Conservation (phyloP, 1,140 invertebrate species). For the Drosophila ficusphila region DNA sequence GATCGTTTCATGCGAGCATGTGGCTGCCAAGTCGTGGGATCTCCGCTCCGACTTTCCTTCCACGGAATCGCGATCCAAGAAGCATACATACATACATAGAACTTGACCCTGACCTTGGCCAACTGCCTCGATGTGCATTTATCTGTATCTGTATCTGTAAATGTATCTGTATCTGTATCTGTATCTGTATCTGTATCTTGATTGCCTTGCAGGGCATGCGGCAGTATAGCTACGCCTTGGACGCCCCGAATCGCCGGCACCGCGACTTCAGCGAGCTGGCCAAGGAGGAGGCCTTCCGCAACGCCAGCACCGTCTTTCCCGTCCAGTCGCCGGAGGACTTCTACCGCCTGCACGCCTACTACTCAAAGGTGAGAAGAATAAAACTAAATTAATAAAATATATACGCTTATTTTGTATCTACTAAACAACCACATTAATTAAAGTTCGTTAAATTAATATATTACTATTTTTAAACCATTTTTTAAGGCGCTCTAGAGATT, state of each 20-base stretch:
- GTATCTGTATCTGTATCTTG: slow-evolving; percentile 6
- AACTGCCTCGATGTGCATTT: neutral
- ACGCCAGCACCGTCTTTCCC: slow-evolving; percentile 88
- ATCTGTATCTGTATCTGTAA: neutral
- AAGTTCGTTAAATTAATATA: no score
- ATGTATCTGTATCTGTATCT: neutral
- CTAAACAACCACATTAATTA: no score
- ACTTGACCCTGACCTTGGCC: slow-evolving; percentile 20
- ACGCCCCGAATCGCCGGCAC: slow-evolving; percentile 85
- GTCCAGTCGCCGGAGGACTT: slow-evolving; percentile 87
- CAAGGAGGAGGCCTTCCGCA: slow-evolving; percentile 85
- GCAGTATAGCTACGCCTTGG: slow-evolving; percentile 85
- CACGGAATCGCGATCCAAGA: slow-evolving; percentile 5
- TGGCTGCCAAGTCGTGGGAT: slow-evolving; percentile 22
- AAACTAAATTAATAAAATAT: neutral
- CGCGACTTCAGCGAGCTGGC: slow-evolving; percentile 84
- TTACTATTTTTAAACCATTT: no score
- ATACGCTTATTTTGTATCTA: no score
- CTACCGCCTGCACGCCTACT: slow-evolving; percentile 90
- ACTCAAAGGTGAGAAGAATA: slow-evolving; percentile 86
- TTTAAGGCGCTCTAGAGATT: no score
- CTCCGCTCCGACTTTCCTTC: neutral
- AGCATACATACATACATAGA: no score
- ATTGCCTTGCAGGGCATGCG: slow-evolving; percentile 85
- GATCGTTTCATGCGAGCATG: slow-evolving; percentile 10